Conservation (phyloP, 2,888 invertebrate species). For the Catocala fraxini region DNA sequence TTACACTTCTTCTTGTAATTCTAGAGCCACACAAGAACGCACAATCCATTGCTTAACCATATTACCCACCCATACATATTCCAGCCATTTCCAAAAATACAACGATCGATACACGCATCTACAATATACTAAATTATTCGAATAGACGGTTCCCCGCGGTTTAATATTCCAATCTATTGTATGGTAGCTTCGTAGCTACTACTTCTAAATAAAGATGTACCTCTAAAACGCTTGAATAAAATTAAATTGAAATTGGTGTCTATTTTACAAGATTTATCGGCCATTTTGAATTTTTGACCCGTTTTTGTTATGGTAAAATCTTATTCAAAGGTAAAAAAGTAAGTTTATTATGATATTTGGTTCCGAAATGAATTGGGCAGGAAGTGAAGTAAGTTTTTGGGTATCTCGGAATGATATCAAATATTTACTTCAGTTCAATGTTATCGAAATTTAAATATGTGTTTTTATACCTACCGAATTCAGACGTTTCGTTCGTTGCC, state of each 20-base stretch:
- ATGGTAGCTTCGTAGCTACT: conserved; percentile 41
- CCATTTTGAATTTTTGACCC: conserved; percentile 41
- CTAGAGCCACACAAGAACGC: background rate
- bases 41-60: conserved; percentile 1
- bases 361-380: conserved; percentile 34
- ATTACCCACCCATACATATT: background rate
- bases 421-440: too few species aligned
- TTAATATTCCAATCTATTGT: conserved; percentile 49
- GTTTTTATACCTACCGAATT: too few species aligned
- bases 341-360: conserved; percentile 35
- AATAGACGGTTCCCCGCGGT: conserved; percentile 47
- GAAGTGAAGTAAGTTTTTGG: conserved; percentile 27
- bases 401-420: background rate
- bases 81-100: background rate
- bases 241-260: conserved; percentile 51
- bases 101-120: conserved; percentile 31
- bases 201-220: conserved; percentile 43
- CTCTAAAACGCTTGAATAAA: conserved; percentile 34
- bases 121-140: conserved; percentile 55
- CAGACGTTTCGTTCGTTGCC: too few species aligned
- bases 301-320: conserved; percentile 46
- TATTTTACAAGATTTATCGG: conserved; percentile 50
- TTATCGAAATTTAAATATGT: too few species aligned
- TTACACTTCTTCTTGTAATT: too few species aligned
- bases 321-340: conserved; percentile 28